Evolutionary conservation across 1,140 invertebrate genomes (phyloP), one percentile per base, ranked within the genome.

Genomic region (Dicyema japonicum): DNA sequence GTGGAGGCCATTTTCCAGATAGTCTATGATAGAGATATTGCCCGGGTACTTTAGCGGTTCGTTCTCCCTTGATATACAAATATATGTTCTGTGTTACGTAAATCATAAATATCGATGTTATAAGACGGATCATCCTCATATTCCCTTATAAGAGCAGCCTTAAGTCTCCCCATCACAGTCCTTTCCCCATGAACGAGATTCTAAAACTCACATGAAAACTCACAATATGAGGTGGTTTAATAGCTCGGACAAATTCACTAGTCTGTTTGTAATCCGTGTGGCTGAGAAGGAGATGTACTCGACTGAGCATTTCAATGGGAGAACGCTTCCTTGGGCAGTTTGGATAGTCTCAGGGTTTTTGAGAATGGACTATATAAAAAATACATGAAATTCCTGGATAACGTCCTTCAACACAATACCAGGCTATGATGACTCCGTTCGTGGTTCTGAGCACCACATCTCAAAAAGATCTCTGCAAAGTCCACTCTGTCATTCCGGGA

Each of bases 401-500:
- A 45, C 0, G 88, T 97, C 5, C 88, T 55, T 97, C 85, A 5
- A 97, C 85, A 51, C 82, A 94, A 47, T 97, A 97, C 41, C 78
- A 80, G 31, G 85, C 82, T 39, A 94, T 88, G 26, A 94, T 90
- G 18, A 80, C 74, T 1, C 85, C 85, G 54, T 97, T 43, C 85
- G 78, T 3, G 72, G 58, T 53, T 92, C 80, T 0, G 74, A 76
- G 44, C 82, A 97, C 88, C 88, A 97, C 2, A 65, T 71, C 53
- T 97, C 88, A 56, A 97, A 97, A 3, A 97, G 57, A 53, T 97
- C 85, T 18, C 85, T 55, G 0, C 78, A 90, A 2, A 97, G 51
- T 0, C 88, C 88, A 40, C 71, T 85, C 55, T 97, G 88, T 82
- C 82, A 97, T 97, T 47, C 88, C 88, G 2, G 88, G 88, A 75